Conservation (phyloP, 2,888 invertebrate species). For the Pyrgus malvae region DNA sequence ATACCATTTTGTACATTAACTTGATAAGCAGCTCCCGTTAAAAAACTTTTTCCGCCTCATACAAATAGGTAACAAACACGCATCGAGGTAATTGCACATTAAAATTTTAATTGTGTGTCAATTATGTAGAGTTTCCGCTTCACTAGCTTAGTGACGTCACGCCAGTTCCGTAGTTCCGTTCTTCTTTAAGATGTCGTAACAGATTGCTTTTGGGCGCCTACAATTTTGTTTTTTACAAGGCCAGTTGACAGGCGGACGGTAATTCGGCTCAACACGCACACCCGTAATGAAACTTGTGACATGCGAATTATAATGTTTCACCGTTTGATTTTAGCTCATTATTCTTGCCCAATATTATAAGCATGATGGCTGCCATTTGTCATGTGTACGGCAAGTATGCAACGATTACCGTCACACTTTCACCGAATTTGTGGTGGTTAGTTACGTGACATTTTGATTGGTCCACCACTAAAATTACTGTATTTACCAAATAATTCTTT, state of each 20-base stretch:
- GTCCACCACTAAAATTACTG: constrained; percentile 20
- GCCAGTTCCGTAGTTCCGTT: constrained; percentile 30
- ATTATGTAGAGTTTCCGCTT: constrained; percentile 23
- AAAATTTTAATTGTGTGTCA: constrained; percentile 28
- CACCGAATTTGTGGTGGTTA: constrained; percentile 67
- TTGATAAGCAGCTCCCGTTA: not conserved
- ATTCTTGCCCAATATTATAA: constrained; percentile 46
- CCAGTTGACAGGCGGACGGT: constrained; percentile 37
- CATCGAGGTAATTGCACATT: constrained; percentile 19
- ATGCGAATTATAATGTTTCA: constrained; percentile 57
- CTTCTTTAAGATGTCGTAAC: constrained; percentile 34
- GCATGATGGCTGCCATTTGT: constrained; percentile 69
- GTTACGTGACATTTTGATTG: constrained; percentile 59
- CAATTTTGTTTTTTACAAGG: constrained; percentile 36
- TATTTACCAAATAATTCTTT: not conserved
- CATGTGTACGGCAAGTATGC: constrained; percentile 50
- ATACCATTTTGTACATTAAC: no score
- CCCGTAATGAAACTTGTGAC: constrained; percentile 52
- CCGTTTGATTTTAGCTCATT: constrained; percentile 64
- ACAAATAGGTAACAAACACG: constrained; percentile 20
- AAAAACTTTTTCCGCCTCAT: constrained; percentile 15
- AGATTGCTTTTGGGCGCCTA: constrained; percentile 33
- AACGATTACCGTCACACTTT: constrained; percentile 76
- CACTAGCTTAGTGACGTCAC: constrained; percentile 18
- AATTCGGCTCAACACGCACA: constrained; percentile 42